Conservation (phyloP, 2,888 invertebrate genomes). For the Abrostola triplasia region DNA sequence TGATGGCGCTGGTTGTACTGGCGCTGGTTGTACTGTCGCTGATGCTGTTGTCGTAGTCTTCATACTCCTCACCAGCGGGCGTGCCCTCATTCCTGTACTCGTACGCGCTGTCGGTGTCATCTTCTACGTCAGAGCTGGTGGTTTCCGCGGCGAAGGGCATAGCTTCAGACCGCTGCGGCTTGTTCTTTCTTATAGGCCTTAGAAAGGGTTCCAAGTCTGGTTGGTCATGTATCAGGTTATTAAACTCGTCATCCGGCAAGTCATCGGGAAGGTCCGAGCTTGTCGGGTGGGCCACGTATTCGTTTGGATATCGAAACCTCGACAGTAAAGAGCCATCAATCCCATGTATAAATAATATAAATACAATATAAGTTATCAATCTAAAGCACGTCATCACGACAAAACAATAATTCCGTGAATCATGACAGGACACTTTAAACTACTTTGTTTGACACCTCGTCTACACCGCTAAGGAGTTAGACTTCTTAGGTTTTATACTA, state of each 20-base stretch:
- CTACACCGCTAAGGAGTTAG: no score
- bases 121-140: background rate
- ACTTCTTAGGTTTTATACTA: no score
- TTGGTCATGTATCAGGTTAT: background rate
- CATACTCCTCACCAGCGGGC: background rate
- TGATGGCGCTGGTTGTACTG: no score
- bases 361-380: slow-evolving; percentile 1
- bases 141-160: background rate
- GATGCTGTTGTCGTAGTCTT: background rate
- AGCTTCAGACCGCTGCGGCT: background rate
- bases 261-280: background rate
- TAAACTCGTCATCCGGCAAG: background rate
- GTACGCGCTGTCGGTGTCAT: background rate
- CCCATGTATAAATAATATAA: slow-evolving; percentile 6
- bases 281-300: background rate
- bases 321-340: background rate
- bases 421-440: no score
- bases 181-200: background rate
- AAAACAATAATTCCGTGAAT: background rate
- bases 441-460: no score
- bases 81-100: background rate
- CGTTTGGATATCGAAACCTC: background rate
- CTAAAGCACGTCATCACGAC: background rate
- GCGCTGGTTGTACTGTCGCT: background rate
- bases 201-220: background rate